Evolutionary conservation across 37 sponge, comb jelly and placozoan genomes (phyloP).

Genomic region (Petrosia ficiformis): DNA sequence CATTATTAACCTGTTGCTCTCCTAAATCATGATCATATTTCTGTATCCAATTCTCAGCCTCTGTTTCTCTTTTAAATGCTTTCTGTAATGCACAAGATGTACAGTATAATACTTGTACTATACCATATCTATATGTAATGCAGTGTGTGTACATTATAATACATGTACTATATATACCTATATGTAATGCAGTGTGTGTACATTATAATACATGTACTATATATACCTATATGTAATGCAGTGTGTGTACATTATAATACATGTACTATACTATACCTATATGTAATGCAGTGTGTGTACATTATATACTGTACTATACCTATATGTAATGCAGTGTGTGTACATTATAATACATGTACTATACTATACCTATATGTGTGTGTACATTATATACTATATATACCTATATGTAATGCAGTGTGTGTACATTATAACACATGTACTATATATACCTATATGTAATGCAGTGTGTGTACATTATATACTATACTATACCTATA

Average conservation of each 20-base stretch:
- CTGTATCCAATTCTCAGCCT: slow-evolving; percentile 94
- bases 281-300: slow-evolving; percentile 58
- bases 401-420: too few relatives aligned
- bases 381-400: too few relatives aligned
- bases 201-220: too few relatives aligned
- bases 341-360: too few relatives aligned
- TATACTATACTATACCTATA: too few relatives aligned
- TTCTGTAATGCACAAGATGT: slow-evolving; percentile 32
- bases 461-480: too few relatives aligned
- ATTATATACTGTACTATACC: too few relatives aligned
- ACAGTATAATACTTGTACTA: neutral
- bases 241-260: neutral
- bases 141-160: neutral
- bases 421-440: too few relatives aligned
- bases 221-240: neutral
- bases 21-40: slow-evolving; percentile 94
- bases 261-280: slow-evolving; percentile 45
- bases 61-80: slow-evolving; percentile 82
- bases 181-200: neutral
- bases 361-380: too few relatives aligned
- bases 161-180: too few relatives aligned
- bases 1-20: slow-evolving; percentile 67
- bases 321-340: neutral
- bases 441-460: too few relatives aligned
- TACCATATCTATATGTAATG: neutral